These are phyloP conservation scores for Rhabditoides inermis DNA, from an alignment of 2,888 invertebrate genomes.

Conservation along the genomic window DNA sequence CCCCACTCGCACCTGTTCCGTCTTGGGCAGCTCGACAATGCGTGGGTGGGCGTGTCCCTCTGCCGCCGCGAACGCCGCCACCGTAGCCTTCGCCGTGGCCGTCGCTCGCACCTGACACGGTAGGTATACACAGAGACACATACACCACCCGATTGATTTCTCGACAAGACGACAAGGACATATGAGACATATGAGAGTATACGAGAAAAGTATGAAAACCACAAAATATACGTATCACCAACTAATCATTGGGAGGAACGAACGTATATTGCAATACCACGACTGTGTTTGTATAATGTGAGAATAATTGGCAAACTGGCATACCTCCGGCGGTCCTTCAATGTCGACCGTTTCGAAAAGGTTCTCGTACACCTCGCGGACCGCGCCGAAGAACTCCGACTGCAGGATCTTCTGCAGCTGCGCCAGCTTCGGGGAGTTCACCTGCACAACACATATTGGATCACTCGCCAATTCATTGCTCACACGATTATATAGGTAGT, in stretches of 20 bases:
- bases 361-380: conserved; percentile 96
- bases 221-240: no score
- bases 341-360: conserved; percentile 98
- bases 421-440: conserved; percentile 23
- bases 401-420: conserved; percentile 86
- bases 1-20: no score
- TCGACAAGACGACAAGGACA: neutral
- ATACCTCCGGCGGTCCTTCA: conserved; percentile 33
- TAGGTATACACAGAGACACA: neutral
- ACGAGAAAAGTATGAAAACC: no score
- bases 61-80: conserved; percentile 59
- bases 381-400: conserved; percentile 91
- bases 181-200: neutral
- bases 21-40: conserved; percentile 94
- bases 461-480: no score
- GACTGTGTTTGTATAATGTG: no score
- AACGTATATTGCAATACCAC: no score
- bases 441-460: conserved; percentile 9
- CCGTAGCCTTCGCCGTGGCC: conserved; percentile 78
- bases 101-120: conserved; percentile 72
- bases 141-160: neutral
- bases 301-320: no score
- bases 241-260: no score
- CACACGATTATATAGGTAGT: no score
- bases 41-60: conserved; percentile 91